A percentile compares a stretch with the other conserved stretches of the same genome.
Evolutionary conservation across 2,888 invertebrate genomes (phyloP).

Genomic region (Andrena bucephala): DNA sequence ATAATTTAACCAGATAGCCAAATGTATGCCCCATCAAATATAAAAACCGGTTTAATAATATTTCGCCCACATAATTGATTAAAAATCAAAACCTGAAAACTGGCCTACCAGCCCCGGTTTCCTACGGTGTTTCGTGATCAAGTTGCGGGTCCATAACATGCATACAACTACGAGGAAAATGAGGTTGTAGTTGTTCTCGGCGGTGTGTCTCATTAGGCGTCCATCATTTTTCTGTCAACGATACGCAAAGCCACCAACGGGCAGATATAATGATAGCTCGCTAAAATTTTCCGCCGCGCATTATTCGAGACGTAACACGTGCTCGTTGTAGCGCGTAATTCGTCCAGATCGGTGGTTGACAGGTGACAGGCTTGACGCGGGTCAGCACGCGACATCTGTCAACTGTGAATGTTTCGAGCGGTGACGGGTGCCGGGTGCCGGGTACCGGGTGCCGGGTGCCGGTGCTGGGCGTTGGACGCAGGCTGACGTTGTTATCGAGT

Average conservation of each 20-base stretch:
- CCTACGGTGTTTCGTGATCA: not conserved
- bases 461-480: constrained; percentile 60
- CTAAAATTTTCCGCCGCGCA: constrained; percentile 72
- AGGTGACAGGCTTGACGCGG: constrained; percentile 81
- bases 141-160: not conserved
- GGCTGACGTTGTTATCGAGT: constrained; percentile 74
- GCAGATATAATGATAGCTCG: constrained; percentile 73
- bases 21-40: too few species aligned
- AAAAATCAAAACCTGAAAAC: too few species aligned
- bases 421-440: constrained; percentile 70
- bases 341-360: constrained; percentile 81
- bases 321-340: constrained; percentile 80
- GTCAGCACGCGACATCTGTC: constrained; percentile 82
- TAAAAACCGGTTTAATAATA: too few species aligned
- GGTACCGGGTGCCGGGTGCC: constrained; percentile 59
- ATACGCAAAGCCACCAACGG: constrained; percentile 48
- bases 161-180: not conserved
- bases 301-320: constrained; percentile 76
- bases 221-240: constrained; percentile 71
- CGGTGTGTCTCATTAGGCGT: constrained; percentile 63
- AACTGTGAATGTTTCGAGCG: constrained; percentile 81
- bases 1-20: too few species aligned
- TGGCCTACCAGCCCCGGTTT: too few species aligned
- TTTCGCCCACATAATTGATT: too few species aligned
- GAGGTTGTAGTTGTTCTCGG: constrained; percentile 22